Percentiles rank a stretch among this genome's conserved stretches.
Evolutionary conservation across 2,888 invertebrate species (phyloP).

Genomic region (Brenthis hecate): DNA sequence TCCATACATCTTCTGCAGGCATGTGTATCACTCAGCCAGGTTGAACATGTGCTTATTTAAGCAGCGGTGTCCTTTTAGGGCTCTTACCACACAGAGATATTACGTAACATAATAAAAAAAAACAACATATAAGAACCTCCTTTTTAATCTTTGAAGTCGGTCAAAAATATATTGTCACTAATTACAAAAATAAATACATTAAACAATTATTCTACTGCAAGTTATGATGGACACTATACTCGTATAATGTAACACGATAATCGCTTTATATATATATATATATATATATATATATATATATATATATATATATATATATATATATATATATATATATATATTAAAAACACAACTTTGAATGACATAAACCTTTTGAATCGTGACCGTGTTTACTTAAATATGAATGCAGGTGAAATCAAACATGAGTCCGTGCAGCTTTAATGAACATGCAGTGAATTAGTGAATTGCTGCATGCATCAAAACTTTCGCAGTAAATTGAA

Average conservation of each 20-base stretch:
- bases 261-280: not conserved
- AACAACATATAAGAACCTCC: too few relatives aligned
- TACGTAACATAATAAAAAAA: too few relatives aligned
- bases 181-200: too few relatives aligned
- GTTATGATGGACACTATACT: not conserved
- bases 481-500: slow-evolving; percentile 41
- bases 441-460: slow-evolving; percentile 49
- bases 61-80: too few relatives aligned
- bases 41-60: too few relatives aligned
- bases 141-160: not conserved
- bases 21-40: too few relatives aligned
- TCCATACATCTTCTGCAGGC: too few relatives aligned
- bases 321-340: not conserved
- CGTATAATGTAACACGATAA: not conserved
- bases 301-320: not conserved
- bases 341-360: slow-evolving; percentile 11
- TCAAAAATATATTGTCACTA: not conserved
- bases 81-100: too few relatives aligned
- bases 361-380: slow-evolving; percentile 26
- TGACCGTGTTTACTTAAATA: slow-evolving; percentile 39
- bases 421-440: slow-evolving; percentile 44
- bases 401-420: slow-evolving; percentile 41
- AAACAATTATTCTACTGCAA: too few relatives aligned
- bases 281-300: slow-evolving; percentile 1
- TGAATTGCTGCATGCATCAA: slow-evolving; percentile 44